Percentiles rank a stretch among this genome's conserved stretches.
These are phyloP conservation scores for Littorina saxatilis DNA, from an alignment of 1,140 invertebrate species.

Conservation along the genomic window DNA sequence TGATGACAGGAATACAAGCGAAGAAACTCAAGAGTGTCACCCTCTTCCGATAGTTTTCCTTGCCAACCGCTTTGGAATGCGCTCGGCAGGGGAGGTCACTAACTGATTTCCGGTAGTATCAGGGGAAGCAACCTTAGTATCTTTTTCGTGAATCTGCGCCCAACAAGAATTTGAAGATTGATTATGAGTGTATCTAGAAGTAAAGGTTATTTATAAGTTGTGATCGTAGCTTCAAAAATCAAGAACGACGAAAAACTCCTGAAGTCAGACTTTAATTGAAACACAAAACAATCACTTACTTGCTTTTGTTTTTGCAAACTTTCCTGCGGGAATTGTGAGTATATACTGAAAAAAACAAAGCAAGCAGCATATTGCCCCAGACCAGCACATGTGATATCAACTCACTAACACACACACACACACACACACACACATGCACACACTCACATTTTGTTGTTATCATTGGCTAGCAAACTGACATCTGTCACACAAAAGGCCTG, in stretches of 20 bases:
- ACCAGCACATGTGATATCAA: not conserved
- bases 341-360: no score
- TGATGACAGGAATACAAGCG: not conserved
- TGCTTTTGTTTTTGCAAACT: no score
- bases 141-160: not conserved
- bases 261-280: no score
- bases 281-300: no score
- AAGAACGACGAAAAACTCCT: no score
- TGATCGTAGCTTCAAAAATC: no score
- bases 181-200: no score
- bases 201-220: no score
- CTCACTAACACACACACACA: not conserved
- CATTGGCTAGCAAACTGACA: not conserved
- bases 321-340: no score
- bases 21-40: not conserved
- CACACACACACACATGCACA: slow-evolving; percentile 7
- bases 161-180: no score
- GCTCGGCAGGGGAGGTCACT: not conserved
- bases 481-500: not conserved
- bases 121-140: not conserved
- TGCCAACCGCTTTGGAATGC: slow-evolving; percentile 31
- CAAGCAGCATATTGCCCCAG: no score
- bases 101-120: not conserved
- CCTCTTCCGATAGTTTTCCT: slow-evolving; percentile 18
- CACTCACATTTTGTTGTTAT: not conserved